These are phyloP conservation scores for Agonopterix subpropinquella DNA, from an alignment of 2,888 invertebrate genomes.

Conservation along the genomic window DNA sequence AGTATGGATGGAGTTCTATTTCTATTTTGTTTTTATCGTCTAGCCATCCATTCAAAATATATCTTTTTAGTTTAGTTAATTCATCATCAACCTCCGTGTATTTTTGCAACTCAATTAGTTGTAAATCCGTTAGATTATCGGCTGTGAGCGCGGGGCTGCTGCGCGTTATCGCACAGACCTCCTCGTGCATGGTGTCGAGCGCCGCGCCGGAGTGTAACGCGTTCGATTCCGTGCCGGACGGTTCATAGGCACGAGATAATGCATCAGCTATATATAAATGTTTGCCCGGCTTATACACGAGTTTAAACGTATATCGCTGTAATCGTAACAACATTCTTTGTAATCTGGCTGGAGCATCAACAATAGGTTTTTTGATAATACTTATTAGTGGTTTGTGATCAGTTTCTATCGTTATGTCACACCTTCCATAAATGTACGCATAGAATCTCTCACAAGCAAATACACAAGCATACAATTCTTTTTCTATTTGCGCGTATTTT, in stretches of 20 bases:
- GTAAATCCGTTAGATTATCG: neutral
- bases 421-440: too few species aligned
- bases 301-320: too few species aligned
- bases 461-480: conserved; percentile 12
- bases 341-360: conserved; percentile 7
- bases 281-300: conserved; percentile 11
- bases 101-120: conserved; percentile 2
- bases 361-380: conserved; percentile 11
- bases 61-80: conserved; percentile 5
- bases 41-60: conserved; percentile 10
- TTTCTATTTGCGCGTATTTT: conserved; percentile 14
- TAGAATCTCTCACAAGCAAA: conserved; percentile 6
- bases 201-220: neutral
- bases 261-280: conserved; percentile 13
- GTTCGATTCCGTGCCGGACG: neutral
- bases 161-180: neutral
- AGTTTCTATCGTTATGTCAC: too few species aligned
- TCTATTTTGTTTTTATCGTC: conserved; percentile 4
- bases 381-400: too few species aligned
- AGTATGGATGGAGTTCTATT: neutral
- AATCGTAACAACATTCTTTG: too few species aligned
- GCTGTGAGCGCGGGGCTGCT: neutral
- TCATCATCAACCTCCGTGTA: conserved; percentile 6
- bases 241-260: conserved; percentile 8
- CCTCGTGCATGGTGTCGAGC: neutral